These are phyloP conservation scores for Prunella himalayana DNA, from an alignment of 2,113 vertebrate species.

Conservation along the genomic window DNA sequence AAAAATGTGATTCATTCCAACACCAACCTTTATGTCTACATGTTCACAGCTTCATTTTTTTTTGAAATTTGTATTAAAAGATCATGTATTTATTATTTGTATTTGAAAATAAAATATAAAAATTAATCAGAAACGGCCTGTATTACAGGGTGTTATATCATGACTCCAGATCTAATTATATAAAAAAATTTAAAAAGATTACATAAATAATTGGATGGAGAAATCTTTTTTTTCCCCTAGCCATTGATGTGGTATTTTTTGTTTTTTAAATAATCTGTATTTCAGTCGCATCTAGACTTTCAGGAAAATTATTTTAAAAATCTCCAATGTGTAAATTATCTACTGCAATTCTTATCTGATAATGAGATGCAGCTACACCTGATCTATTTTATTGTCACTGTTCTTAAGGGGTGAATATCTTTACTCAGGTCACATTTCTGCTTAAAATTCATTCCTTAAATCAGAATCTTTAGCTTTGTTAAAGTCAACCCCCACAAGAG, in stretches of 20 bases:
- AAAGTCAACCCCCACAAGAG: background rate
- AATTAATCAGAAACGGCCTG: background rate
- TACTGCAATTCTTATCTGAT: background rate
- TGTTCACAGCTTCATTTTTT: background rate
- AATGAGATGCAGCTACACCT: background rate
- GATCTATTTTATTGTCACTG: fast-evolving
- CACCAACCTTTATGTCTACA: background rate
- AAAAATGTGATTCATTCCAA: background rate
- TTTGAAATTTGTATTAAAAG: background rate
- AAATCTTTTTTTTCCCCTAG: background rate
- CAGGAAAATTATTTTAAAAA: background rate
- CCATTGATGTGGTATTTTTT: background rate
- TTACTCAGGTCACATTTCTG: background rate
- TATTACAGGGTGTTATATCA: background rate
- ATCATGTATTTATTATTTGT: background rate
- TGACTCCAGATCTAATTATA: background rate
- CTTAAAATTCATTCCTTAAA: background rate
- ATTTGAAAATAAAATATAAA: background rate
- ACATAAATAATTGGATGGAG: background rate
- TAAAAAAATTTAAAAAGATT: background rate
- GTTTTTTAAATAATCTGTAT: background rate
- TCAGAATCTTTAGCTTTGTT: background rate
- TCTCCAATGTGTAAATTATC: background rate
- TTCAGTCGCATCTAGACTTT: background rate
- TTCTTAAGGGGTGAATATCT: background rate